Evolutionary conservation across 2,113 vertebrate species (phyloP).

Genomic region (Vulpes vulpes): DNA sequence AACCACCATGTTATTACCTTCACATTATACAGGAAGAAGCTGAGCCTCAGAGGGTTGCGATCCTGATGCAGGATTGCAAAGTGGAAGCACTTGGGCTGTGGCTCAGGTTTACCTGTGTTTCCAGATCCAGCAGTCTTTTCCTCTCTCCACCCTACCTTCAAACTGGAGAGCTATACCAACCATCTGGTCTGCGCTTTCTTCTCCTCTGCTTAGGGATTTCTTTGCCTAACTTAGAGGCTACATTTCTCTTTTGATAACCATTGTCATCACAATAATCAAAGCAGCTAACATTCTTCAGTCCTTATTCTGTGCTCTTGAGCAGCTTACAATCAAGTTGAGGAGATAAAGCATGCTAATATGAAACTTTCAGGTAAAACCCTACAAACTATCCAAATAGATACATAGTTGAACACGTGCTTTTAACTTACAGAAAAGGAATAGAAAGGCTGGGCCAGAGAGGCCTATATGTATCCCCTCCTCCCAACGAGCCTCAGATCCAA

Average conservation of each 20-base stretch:
- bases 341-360: neutral
- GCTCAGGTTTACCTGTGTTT: neutral
- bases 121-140: neutral
- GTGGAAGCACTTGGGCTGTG: neutral
- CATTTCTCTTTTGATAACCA: neutral
- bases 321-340: neutral
- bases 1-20: neutral
- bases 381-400: neutral
- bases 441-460: neutral
- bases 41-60: neutral
- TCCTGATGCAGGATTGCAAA: neutral
- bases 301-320: neutral
- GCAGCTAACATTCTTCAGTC: neutral
- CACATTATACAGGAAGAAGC: neutral
- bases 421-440: conserved; percentile 6
- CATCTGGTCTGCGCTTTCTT: neutral
- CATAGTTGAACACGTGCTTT: neutral
- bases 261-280: neutral
- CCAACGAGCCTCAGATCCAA: neutral
- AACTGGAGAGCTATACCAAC: neutral
- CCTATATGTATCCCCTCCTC: neutral
- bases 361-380: conserved; percentile 8
- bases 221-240: neutral
- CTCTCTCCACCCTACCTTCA: neutral
- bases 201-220: neutral